These are phyloP conservation scores for Lepeophtheirus nordmannii DNA, from an alignment of 2,888 invertebrate species.

Conservation along the genomic window DNA sequence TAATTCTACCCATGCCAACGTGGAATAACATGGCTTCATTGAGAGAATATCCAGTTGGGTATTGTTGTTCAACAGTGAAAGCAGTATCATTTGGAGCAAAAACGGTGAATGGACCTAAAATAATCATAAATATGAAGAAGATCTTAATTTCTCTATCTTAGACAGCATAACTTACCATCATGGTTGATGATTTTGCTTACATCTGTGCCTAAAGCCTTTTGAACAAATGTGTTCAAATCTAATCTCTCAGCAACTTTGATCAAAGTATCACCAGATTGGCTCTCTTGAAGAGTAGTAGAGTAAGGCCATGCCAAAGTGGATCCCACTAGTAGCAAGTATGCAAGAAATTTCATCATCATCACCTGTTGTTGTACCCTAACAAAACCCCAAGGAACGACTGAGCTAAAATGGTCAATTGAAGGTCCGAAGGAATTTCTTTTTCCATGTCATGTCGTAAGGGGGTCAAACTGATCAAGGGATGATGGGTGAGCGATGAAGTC, in stretches of 20 bases:
- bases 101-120: constrained; percentile 9
- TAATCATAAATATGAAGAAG: background rate
- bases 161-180: background rate
- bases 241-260: constrained; percentile 6
- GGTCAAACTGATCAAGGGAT: too few relatives aligned
- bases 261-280: background rate
- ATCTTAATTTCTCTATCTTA: background rate
- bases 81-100: constrained; percentile 13
- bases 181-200: constrained; percentile 8
- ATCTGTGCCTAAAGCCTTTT: background rate
- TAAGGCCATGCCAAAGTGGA: background rate
- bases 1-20: constrained; percentile 1
- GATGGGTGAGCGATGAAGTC: too few relatives aligned
- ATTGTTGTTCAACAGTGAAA: background rate
- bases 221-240: background rate
- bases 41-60: background rate
- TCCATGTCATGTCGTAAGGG: too few relatives aligned
- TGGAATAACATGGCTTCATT: constrained; percentile 4
- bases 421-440: too few relatives aligned
- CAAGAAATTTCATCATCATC: background rate
- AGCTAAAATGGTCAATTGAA: background rate
- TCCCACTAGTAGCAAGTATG: background rate
- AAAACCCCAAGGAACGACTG: background rate
- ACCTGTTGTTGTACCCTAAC: background rate
- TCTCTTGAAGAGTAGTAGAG: background rate